These are phyloP conservation scores for Bombyx huttoni DNA, from an alignment of 2,888 invertebrate genomes.

Conservation along the genomic window DNA sequence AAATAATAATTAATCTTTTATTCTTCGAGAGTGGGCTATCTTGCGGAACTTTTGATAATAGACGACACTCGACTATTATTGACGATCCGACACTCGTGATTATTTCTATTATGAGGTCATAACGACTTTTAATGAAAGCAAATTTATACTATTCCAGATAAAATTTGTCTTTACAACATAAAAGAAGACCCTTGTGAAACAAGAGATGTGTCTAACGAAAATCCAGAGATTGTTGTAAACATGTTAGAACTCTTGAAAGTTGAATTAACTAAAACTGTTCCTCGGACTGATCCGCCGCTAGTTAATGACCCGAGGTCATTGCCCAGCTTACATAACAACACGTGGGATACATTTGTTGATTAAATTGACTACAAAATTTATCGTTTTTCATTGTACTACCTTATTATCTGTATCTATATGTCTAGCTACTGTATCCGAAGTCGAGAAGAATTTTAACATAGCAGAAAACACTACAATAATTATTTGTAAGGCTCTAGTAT, in stretches of 20 bases:
- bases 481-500: too few relatives aligned
- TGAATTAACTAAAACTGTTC: slow-evolving; percentile 29
- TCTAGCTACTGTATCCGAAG: too few relatives aligned
- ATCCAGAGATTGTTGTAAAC: slow-evolving; percentile 26
- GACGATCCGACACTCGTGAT: too few relatives aligned
- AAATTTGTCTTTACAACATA: slow-evolving; percentile 20
- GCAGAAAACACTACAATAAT: too few relatives aligned
- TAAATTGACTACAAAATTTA: background rate
- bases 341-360: slow-evolving; percentile 43
- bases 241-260: slow-evolving; percentile 20
- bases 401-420: background rate
- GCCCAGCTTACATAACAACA: slow-evolving; percentile 38
- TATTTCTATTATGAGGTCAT: background rate
- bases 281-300: slow-evolving; percentile 24
- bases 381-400: background rate
- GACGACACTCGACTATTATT: too few relatives aligned
- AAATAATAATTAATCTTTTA: too few relatives aligned
- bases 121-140: too few relatives aligned
- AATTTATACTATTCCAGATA: background rate
- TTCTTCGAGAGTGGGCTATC: too few relatives aligned
- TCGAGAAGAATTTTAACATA: too few relatives aligned
- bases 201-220: slow-evolving; percentile 26
- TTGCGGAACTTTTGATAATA: too few relatives aligned
- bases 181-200: slow-evolving; percentile 49
- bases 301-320: slow-evolving; percentile 31